Evolutionary conservation across 2,888 invertebrate species (phyloP), one percentile per base, ranked within the genome.

Genomic region (Phasia obesa): DNA sequence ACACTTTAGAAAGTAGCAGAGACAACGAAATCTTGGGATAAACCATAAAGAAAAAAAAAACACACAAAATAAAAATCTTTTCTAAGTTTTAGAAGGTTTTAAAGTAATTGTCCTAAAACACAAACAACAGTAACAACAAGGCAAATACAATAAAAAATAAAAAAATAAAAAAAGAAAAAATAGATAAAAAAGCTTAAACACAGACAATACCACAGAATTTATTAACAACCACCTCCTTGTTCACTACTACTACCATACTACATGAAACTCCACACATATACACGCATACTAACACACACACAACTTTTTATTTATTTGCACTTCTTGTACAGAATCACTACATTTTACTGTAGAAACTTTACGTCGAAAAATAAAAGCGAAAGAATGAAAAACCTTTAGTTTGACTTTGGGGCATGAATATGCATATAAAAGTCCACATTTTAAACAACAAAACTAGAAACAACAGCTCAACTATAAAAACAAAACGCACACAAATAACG

Each of bases 391-490:
- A 76, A 83, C 47, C 75, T 79, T 70, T 42, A 62, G 71, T 79
- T 79, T 79, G 71, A 79, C 83, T 83, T 83, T 60, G 76, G 83
- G 79, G 83, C 79, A 83, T 83, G 79, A 83, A 83, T 83, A 83
- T 83, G 83, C 82, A 83, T 79, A 53, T 27, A 51, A 67, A 49
- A 75, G 75, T 71, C 62, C 75, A 83, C 75, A 83, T 79, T 83
- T 83, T 79, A 55, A 75, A 57, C 75, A 83, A 44, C 42, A 51
- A 67, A 64, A 74, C 62, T 19, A 67, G 47, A 19, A 70, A 70
- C 38, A 80, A 71, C 31, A 76, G 51, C 78, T 67, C n/a, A n/a
- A 55, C 49, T 49, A 59, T 49, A 38, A 75, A 78, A 17, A 60
- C 31, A 44, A 59, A 65, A 65, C 60, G 47, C 60, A 62, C 60